Base-by-base conservation (phyloP, 2,888 invertebrate genomes). In the Calliphora vomitoria region DNA sequence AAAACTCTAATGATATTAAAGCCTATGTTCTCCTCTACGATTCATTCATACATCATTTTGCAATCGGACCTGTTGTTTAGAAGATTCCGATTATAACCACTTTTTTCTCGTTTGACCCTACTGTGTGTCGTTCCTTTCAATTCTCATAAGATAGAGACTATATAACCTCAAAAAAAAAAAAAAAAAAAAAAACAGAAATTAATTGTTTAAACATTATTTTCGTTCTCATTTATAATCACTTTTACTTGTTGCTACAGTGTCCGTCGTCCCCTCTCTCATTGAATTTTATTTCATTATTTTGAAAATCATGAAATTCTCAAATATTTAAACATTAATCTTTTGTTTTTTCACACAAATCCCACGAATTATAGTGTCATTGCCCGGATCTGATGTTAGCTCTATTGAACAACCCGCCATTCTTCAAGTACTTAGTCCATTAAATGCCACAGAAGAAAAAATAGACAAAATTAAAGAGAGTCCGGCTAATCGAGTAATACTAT, bases 301-400 rank as follows among this genome's bases (percentile, higher is more conserved):
- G 1, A 2, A n/a, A 76, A 53, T 53, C 3, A 41, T 71, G 50
- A 1, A 53, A 62, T 72, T 68, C 10, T 71, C 6, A 58, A 35
- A 41, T 47, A 55, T 55, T 47, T 13, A 82, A 74, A 55, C 0
- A 25, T 53, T 83, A 71, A 69, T 80, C 13, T 76, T 58, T 20
- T 80, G 72, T 50, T 76, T 15, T 53, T 25, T 55, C 1, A 15
- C 13, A n/a, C 18, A 68, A 38, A 50, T 18, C 18, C 11, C 5
- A 10, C 58, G n/a, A 60, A 41, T 91, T 90, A 25, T 88, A 94
- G 94, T 94, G 92, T 93, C 94, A 91, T 92, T 94, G 91, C 94
- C 94, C 90, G 93, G 93, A 90, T 93, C 93, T 91, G 92, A 92
- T 91, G 91, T 91, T 89, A 91, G 90, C 83, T 82, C 90, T 86